A percentile compares a stretch with the other conserved stretches of the same genome.
phyloP scores from a whole-genome alignment of 2,797 vertebrate genomes.

The Percopsis omiscomaycus region DNA sequence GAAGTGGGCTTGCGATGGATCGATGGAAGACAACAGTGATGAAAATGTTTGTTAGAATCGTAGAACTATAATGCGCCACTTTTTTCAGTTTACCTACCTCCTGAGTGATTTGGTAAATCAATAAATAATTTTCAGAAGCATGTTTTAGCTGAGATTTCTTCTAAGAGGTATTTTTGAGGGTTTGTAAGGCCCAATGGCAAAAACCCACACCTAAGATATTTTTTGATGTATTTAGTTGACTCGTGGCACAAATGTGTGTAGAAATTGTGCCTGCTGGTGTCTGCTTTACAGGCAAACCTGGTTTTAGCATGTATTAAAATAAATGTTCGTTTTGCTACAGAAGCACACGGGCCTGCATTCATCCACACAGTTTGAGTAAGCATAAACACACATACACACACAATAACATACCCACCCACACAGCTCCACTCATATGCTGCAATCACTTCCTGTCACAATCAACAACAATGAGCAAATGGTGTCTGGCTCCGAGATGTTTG shows the following conservation, averaged over 20 bases:
- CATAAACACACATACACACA: not conserved
- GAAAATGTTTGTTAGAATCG: not conserved
- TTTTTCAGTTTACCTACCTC: slow-evolving; percentile 2
- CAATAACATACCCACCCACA: not conserved
- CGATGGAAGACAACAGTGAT: not conserved
- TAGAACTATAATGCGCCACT: too few species aligned
- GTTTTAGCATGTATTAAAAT: too few species aligned
- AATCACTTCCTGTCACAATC: slow-evolving; percentile 34
- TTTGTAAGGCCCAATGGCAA: not conserved
- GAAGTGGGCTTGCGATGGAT: slow-evolving; percentile 22
- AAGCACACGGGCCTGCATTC: not conserved
- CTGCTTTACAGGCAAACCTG: too few species aligned
- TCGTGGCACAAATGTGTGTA: too few species aligned
- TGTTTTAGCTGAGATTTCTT: slow-evolving; percentile 2
- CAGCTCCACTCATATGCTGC: slow-evolving; percentile 4
- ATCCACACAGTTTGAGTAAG: not conserved
- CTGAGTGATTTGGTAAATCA: slow-evolving; percentile 30
- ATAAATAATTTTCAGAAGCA: slow-evolving; percentile 14
- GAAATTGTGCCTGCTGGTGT: too few species aligned
- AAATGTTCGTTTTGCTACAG: too few species aligned
- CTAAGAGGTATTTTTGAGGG: not conserved
- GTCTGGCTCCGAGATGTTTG: slow-evolving; percentile 50
- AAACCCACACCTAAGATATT: not conserved
- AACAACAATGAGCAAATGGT: slow-evolving; percentile 45
- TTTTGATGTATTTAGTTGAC: not conserved